These are phyloP conservation scores for Ruditapes philippinarum DNA, from an alignment of 1,140 invertebrate species.

Conservation along the genomic window DNA sequence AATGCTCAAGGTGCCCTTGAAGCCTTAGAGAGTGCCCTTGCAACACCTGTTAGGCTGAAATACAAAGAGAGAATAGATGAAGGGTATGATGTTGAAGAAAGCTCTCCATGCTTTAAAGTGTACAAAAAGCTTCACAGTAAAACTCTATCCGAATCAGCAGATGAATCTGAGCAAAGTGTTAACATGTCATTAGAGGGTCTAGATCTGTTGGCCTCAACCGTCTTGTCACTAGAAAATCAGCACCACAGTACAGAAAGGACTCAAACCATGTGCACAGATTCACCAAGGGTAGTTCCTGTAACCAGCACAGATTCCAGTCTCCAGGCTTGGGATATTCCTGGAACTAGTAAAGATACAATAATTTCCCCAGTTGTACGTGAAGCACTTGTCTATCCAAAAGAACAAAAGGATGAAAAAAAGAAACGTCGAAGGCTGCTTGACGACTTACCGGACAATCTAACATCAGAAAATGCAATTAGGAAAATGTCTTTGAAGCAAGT, in stretches of 20 bases:
- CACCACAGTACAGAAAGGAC: background rate
- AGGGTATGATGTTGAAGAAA: slow-evolving; percentile 20
- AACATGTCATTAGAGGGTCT: background rate
- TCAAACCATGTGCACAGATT: background rate
- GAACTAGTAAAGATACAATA: background rate
- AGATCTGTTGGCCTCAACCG: slow-evolving; percentile 22
- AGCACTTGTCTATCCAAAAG: slow-evolving; percentile 2
- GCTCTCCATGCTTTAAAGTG: slow-evolving; percentile 33
- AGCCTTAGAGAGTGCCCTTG: background rate
- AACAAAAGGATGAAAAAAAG: background rate
- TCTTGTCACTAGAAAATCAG: slow-evolving; percentile 16
- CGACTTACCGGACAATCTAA: background rate
- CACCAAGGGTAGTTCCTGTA: background rate
- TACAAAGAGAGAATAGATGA: slow-evolving; percentile 34
- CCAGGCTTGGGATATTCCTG: background rate
- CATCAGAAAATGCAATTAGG: background rate
- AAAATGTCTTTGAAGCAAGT: slow-evolving; percentile 33
- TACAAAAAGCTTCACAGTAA: slow-evolving; percentile 34
- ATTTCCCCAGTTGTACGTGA: slow-evolving; percentile 11
- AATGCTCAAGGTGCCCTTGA: slow-evolving; percentile 14
- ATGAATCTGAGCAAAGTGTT: background rate
- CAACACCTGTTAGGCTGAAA: slow-evolving; percentile 39
- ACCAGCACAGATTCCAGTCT: background rate
- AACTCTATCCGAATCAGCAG: background rate
- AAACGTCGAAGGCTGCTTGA: background rate